Percentiles rank a stretch among this genome's conserved stretches.
These are phyloP conservation scores for Ispidina lecontei DNA, from an alignment of 2,797 vertebrate genomes.

Conservation along the genomic window DNA sequence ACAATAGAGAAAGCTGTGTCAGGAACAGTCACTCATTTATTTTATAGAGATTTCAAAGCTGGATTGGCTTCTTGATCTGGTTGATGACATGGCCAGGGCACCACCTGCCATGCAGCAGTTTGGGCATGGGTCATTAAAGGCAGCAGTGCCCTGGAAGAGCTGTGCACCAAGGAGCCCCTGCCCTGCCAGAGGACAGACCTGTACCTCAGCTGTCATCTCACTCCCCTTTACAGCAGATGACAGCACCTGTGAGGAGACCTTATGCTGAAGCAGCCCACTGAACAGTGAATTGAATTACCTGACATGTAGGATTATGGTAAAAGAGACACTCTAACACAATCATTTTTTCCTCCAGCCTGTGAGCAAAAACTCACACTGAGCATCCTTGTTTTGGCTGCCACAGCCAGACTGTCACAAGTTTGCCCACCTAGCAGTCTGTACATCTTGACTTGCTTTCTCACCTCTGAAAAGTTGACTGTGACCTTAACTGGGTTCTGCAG, in stretches of 20 bases:
- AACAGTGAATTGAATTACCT: not conserved
- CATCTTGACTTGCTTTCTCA: not conserved
- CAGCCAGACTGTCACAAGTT: not conserved
- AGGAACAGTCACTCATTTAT: not conserved
- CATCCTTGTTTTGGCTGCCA: not conserved
- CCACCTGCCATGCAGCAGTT: not conserved
- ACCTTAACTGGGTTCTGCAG: not conserved
- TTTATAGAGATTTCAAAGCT: not conserved
- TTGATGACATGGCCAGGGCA: not conserved
- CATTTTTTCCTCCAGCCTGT: not conserved
- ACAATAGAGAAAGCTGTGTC: not conserved
- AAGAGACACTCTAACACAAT: not conserved
- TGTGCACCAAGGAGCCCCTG: no score
- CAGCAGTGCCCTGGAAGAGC: not conserved
- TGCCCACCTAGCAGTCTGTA: not conserved
- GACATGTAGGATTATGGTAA: not conserved
- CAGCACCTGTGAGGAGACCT: not conserved
- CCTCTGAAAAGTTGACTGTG: not conserved
- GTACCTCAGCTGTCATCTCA: not conserved
- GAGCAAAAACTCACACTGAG: not conserved
- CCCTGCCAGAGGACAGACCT: accelerated
- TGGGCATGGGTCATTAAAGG: not conserved
- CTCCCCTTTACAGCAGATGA: not conserved
- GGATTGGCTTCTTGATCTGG: not conserved
- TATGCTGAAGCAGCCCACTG: not conserved